Evolutionary conservation across 1,140 invertebrate genomes (phyloP).

Genomic region (Papilio helenus): DNA sequence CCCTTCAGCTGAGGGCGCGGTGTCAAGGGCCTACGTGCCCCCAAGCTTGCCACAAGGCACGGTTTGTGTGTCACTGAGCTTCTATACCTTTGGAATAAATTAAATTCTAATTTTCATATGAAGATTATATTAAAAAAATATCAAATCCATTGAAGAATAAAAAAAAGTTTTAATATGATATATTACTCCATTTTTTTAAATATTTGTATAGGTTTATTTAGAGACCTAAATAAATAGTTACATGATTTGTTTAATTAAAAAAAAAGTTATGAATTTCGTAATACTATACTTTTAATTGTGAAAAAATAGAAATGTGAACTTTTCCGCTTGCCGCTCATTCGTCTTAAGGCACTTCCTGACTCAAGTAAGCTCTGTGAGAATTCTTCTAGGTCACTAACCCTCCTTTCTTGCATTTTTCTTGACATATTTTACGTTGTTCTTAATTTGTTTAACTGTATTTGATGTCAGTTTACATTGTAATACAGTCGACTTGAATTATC

Average conservation of each 20-base stretch:
- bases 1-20: constrained; percentile 49
- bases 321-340: neutral
- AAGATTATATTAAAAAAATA: neutral
- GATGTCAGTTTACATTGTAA: too few relatives aligned
- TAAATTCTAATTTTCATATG: neutral
- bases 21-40: constrained; percentile 53
- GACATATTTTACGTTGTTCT: neutral
- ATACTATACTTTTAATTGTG: neutral
- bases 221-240: too few relatives aligned
- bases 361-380: neutral
- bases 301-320: neutral
- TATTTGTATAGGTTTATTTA: too few relatives aligned
- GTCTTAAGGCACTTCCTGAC: neutral
- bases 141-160: neutral
- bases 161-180: too few relatives aligned
- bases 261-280: neutral
- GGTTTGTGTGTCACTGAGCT: constrained; percentile 26
- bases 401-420: neutral
- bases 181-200: too few relatives aligned
- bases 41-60: constrained; percentile 32
- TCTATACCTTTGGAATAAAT: neutral
- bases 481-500: too few relatives aligned
- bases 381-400: neutral
- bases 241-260: too few relatives aligned
- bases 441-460: neutral